A percentile compares a stretch with the other conserved stretches of the same genome.
Evolutionary conservation across 2,797 vertebrate genomes (phyloP).

Genomic region (Sparus aurata): DNA sequence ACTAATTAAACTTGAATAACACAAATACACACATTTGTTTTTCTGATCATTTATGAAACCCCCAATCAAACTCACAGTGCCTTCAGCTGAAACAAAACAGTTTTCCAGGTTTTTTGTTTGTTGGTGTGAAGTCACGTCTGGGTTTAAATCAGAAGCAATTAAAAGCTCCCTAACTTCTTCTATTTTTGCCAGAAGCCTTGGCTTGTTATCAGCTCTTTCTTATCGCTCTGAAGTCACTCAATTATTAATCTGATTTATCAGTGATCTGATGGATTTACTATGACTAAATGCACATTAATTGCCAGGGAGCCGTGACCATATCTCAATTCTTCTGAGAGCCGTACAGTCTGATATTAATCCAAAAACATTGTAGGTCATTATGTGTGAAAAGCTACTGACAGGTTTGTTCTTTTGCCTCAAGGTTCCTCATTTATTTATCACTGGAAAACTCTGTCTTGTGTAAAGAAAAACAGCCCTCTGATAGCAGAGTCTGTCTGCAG

Average conservation of each 20-base stretch:
- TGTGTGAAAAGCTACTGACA: not conserved
- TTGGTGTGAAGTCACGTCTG: not conserved
- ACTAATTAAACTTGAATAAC: not conserved
- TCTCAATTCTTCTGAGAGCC: not conserved
- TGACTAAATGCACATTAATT: not conserved
- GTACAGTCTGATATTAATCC: not conserved
- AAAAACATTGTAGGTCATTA: not conserved
- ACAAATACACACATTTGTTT: not conserved
- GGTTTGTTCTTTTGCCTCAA: not conserved
- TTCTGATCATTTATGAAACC: not conserved
- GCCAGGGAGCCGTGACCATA: not conserved
- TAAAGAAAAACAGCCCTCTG: slow-evolving; percentile 9
- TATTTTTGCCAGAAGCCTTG: not conserved
- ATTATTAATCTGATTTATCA: slow-evolving; percentile 21
- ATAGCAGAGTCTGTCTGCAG: not conserved
- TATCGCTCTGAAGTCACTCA: slow-evolving; percentile 12
- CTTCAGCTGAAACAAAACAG: not conserved
- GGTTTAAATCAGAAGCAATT: slow-evolving; percentile 15
- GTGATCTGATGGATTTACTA: not conserved
- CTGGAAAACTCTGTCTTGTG: not conserved
- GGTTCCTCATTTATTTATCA: slow-evolving; percentile 5
- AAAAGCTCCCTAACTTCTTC: not conserved
- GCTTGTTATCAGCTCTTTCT: not conserved
- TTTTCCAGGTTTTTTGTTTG: not conserved
- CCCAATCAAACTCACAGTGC: not conserved